Percentiles rank a stretch among this genome's conserved stretches.
Conservation (phyloP, 2,888 invertebrate species). For the Apantesis nais region DNA sequence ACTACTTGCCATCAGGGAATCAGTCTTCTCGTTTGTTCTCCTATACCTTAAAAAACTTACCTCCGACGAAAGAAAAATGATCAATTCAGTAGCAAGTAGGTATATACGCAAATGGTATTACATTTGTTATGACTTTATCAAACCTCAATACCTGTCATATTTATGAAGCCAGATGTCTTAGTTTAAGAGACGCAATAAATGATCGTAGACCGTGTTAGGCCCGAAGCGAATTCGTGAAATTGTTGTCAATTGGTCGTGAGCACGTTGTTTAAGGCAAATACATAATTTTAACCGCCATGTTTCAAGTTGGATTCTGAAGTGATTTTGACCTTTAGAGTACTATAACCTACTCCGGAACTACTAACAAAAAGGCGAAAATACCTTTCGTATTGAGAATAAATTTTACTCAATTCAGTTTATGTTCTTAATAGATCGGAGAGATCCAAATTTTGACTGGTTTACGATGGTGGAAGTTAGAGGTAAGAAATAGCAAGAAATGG, state of each 20-base stretch:
- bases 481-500: too few relatives aligned
- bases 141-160: background rate
- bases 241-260: background rate
- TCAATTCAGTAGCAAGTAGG: too few relatives aligned
- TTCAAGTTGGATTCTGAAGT: background rate
- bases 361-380: background rate
- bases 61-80: too few relatives aligned
- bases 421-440: background rate
- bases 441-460: too few relatives aligned
- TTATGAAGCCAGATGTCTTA: background rate
- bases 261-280: background rate
- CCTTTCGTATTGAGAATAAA: too few relatives aligned
- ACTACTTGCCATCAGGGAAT: too few relatives aligned
- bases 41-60: too few relatives aligned
- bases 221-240: background rate
- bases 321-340: background rate
- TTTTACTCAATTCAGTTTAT: background rate
- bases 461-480: too few relatives aligned
- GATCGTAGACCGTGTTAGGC: background rate
- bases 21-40: too few relatives aligned
- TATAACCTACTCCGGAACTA: background rate
- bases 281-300: background rate
- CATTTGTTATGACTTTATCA: too few relatives aligned
- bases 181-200: background rate
- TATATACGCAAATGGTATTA: background rate